A percentile compares a stretch with the other conserved stretches of the same genome.
Evolutionary conservation across 2,888 invertebrate species (phyloP).

Genomic region (Brachynemurus nebulosus): DNA sequence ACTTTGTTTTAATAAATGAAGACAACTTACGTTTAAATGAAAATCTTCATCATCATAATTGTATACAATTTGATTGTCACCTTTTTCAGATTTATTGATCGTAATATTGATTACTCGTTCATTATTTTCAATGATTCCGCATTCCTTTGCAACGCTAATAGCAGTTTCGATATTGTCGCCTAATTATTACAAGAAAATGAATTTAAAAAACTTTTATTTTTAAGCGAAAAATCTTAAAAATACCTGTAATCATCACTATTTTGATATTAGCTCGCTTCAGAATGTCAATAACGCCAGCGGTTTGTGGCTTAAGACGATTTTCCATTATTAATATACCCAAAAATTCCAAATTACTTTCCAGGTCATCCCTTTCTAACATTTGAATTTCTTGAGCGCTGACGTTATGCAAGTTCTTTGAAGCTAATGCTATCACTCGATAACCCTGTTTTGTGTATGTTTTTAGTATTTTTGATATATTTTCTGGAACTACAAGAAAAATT

Average conservation of each 20-base stretch:
- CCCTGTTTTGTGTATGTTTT: slow-evolving; percentile 84
- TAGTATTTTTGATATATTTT: slow-evolving; percentile 60
- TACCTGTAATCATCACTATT: slow-evolving; percentile 94
- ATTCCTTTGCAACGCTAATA: slow-evolving; percentile 81
- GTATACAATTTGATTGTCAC: not conserved
- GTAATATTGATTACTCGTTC: slow-evolving; percentile 34
- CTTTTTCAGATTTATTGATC: not conserved
- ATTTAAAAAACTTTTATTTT: slow-evolving; percentile 8
- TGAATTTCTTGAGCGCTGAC: slow-evolving; percentile 58
- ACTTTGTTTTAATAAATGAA: no score
- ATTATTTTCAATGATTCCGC: slow-evolving; percentile 59
- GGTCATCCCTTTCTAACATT: slow-evolving; percentile 57
- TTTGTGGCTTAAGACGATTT: slow-evolving; percentile 83
- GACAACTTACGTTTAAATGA: not conserved
- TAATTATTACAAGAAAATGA: slow-evolving; percentile 25
- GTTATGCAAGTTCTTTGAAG: slow-evolving; percentile 55
- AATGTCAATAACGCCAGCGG: slow-evolving; percentile 63
- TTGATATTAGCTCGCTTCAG: slow-evolving; percentile 76
- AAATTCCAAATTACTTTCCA: slow-evolving; percentile 70
- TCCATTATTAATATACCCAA: slow-evolving; percentile 88
- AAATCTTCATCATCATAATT: not conserved
- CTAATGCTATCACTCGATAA: slow-evolving; percentile 83
- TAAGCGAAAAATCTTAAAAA: not conserved
- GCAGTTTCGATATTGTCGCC: slow-evolving; percentile 84
- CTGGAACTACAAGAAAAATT: slow-evolving; percentile 50